A percentile compares a stretch with the other conserved stretches of the same genome.
phyloP scores from a whole-genome alignment of 2,113 vertebrate genomes.

The Formicarius rufipectus region DNA sequence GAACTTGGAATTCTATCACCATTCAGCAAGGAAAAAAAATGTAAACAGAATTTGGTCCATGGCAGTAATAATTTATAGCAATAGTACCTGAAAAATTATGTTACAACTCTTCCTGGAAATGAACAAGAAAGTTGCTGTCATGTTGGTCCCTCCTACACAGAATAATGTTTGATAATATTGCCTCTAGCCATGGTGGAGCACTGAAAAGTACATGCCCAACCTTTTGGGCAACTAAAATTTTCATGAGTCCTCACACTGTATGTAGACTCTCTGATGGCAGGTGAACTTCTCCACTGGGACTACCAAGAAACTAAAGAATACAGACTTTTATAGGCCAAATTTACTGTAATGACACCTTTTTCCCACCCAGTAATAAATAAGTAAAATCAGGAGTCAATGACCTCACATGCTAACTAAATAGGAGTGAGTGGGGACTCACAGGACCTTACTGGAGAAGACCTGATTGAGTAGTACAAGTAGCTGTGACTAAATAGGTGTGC shows the following conservation, averaged over 20 bases:
- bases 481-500: not conserved
- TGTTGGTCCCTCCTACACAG: not conserved
- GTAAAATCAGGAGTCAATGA: not conserved
- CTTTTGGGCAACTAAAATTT: not conserved
- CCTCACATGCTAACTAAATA: not conserved
- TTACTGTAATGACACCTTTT: not conserved
- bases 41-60: not conserved
- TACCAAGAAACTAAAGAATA: not conserved
- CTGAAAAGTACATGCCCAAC: not conserved
- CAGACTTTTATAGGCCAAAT: not conserved
- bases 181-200: not conserved
- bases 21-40: not conserved
- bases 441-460: not conserved
- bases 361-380: not conserved
- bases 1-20: not conserved
- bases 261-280: not conserved
- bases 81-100: not conserved
- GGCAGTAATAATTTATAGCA: not conserved
- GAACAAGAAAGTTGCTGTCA: not conserved
- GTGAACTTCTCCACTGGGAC: not conserved
- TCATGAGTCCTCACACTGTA: not conserved
- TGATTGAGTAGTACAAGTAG: not conserved
- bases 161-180: not conserved
- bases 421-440: not conserved
- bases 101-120: slow-evolving; percentile 5